These are phyloP conservation scores for Mormyrops attenuatus DNA, from an alignment of 2,797 vertebrate genomes.

Conservation along the genomic window DNA sequence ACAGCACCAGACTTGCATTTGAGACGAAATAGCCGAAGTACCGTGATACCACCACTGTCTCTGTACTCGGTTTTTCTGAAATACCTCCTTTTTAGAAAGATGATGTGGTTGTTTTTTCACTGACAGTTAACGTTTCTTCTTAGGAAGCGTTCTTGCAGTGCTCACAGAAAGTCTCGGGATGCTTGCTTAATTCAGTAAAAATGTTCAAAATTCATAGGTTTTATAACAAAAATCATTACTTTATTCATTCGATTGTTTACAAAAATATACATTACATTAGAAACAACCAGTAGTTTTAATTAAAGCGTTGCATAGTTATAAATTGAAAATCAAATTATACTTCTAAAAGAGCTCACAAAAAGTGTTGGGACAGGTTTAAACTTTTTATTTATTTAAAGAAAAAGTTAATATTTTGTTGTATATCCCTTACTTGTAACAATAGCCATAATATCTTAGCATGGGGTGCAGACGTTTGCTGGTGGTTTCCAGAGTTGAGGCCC, in stretches of 20 bases:
- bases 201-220: background rate
- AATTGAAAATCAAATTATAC: background rate
- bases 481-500: background rate
- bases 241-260: background rate
- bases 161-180: background rate
- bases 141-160: background rate
- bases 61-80: background rate
- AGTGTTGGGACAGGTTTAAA: background rate
- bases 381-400: background rate
- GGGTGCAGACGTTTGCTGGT: background rate
- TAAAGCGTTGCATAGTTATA: background rate
- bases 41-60: background rate
- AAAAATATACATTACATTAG: background rate
- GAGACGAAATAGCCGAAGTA: background rate
- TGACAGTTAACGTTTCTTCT: background rate
- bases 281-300: background rate
- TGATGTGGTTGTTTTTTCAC: background rate
- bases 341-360: background rate
- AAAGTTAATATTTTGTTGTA: background rate
- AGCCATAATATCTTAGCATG: background rate
- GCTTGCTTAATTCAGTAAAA: background rate
- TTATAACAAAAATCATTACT: background rate
- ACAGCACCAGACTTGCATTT: background rate
- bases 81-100: background rate
- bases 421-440: background rate